Conservation (phyloP, 1,140 invertebrate species). For the Trichonephila clavipes region DNA sequence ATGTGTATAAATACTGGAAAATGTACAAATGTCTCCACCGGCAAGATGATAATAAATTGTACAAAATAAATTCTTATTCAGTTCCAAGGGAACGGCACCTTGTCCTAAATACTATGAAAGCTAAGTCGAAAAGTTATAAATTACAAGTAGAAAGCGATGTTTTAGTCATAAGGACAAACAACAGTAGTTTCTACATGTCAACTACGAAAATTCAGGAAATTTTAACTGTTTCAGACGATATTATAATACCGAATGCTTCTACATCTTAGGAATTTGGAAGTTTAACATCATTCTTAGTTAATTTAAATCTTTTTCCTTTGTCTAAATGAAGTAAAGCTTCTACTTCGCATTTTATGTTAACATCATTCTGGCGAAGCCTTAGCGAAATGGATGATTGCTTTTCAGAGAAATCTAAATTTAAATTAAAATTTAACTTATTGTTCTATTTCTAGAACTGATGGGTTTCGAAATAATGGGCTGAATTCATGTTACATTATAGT, state of each 20-base stretch:
- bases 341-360: neutral
- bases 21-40: neutral
- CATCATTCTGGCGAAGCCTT: neutral
- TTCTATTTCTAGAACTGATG: too few species aligned
- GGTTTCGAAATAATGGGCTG: too few species aligned
- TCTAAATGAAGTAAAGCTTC: neutral
- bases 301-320: neutral
- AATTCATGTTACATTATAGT: too few species aligned
- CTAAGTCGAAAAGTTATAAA: neutral
- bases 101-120: neutral
- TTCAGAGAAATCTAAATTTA: neutral
- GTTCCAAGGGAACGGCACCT: neutral
- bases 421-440: neutral
- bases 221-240: neutral
- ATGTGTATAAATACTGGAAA: neutral
- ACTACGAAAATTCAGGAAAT: neutral
- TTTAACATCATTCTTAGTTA: too few species aligned
- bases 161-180: neutral
- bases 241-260: neutral
- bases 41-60: neutral
- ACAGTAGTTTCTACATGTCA: neutral
- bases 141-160: neutral
- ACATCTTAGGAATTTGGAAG: neutral
- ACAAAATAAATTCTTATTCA: conserved; percentile 9
- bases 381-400: neutral